A percentile compares a stretch with the other conserved stretches of the same genome.
These are phyloP conservation scores for Drosophila paulistorum DNA, from an alignment of 1,140 invertebrate species.

Conservation along the genomic window DNA sequence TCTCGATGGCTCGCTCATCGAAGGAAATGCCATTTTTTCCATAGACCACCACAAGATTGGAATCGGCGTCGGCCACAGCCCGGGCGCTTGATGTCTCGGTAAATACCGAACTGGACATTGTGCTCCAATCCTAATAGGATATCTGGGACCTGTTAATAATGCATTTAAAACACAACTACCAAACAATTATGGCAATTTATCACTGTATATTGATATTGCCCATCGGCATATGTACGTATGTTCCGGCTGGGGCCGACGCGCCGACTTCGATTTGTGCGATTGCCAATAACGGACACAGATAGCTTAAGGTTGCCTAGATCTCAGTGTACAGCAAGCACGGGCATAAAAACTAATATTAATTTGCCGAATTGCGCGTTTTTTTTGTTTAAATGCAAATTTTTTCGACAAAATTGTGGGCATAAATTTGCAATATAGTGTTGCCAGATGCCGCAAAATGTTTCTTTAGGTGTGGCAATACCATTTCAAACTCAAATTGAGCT, in stretches of 20 bases:
- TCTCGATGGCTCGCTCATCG: constrained; percentile 88
- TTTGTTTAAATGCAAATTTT: constrained; percentile 51
- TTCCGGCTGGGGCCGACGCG: constrained; percentile 1
- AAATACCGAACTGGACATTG: constrained; percentile 79
- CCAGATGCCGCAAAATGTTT: background rate
- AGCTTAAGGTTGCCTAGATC: background rate
- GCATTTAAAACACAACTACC: constrained; percentile 1
- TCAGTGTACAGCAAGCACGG: too few relatives aligned
- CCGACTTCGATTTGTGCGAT: background rate
- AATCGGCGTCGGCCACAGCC: constrained; percentile 56
- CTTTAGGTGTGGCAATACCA: background rate
- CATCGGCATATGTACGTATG: constrained; percentile 9
- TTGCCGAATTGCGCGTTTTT: constrained; percentile 20
- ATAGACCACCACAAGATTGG: constrained; percentile 87
- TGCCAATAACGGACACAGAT: background rate
- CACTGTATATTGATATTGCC: constrained; percentile 8
- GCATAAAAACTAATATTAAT: background rate
- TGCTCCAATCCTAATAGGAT: constrained; percentile 17
- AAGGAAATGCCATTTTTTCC: constrained; percentile 89
- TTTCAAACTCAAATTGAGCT: background rate
- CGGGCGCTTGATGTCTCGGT: constrained; percentile 57
- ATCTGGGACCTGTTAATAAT: background rate
- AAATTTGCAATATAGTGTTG: constrained; percentile 59
- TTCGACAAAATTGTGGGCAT: constrained; percentile 54
- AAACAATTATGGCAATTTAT: constrained; percentile 22